Evolutionary conservation across 2,113 vertebrate genomes (phyloP).

Genomic region (Gobio gobio): DNA sequence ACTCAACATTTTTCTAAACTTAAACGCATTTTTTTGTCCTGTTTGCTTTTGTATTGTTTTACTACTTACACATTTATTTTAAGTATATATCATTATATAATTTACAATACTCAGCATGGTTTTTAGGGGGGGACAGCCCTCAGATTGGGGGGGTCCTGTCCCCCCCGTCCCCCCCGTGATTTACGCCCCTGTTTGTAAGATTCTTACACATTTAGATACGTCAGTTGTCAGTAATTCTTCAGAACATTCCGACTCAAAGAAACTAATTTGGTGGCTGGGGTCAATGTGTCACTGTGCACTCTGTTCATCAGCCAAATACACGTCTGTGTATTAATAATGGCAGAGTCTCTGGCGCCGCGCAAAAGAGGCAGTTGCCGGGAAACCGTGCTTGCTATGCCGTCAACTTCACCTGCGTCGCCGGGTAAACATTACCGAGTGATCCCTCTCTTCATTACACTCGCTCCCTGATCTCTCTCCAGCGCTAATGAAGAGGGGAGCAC

Average conservation of each 20-base stretch:
- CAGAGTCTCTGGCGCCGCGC: not conserved
- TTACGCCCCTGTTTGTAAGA: too few relatives aligned
- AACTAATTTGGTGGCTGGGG: not conserved
- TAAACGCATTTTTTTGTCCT: too few relatives aligned
- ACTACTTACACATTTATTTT: too few relatives aligned
- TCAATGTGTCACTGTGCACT: conserved; percentile 26
- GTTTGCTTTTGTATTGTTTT: too few relatives aligned
- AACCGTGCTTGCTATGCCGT: conserved; percentile 4
- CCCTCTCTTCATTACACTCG: conserved; percentile 32
- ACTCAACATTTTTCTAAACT: too few relatives aligned
- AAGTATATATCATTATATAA: too few relatives aligned
- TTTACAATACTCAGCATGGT: too few relatives aligned
- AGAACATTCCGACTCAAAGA: not conserved
- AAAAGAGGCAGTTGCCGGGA: conserved; percentile 43
- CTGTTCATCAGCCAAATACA: conserved; percentile 22
- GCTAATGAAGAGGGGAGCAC: conserved; percentile 38
- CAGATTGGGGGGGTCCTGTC: too few relatives aligned
- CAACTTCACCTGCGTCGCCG: conserved; percentile 12
- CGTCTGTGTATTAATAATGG: conserved; percentile 27
- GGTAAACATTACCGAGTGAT: conserved; percentile 44
- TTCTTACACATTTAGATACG: not conserved
- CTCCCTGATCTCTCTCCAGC: conserved; percentile 44
- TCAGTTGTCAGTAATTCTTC: conserved; percentile 9
- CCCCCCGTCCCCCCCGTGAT: too few relatives aligned
- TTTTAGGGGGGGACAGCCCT: too few relatives aligned